Evolutionary conservation across 2,888 invertebrate genomes (phyloP), one percentile per base, ranked within the genome.

Genomic region (Diarsia mendica): DNA sequence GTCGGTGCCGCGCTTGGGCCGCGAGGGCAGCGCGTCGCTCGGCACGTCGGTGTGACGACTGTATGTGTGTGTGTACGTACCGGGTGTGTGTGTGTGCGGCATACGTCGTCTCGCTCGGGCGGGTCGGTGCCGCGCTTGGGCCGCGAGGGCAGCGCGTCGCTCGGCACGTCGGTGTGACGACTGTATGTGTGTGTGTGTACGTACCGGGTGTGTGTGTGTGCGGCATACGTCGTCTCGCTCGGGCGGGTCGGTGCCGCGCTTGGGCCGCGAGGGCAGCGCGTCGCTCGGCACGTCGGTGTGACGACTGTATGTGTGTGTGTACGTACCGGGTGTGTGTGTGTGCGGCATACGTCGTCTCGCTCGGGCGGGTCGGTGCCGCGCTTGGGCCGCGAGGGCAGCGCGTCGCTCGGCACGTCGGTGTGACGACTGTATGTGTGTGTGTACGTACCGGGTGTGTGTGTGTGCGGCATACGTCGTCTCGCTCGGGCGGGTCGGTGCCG

Each of bases 281-380:
- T 87, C 87, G 68, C 73, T 65, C 83, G 86, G 92, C 79, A 91
- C 93, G 80, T 98, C 98, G 80, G 98, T 97, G 78, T 98, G 39
- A 39, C 39, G 8, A 39, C 39, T 39, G 39, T 39, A 39, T 39
- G 39, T 39, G 39, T 39, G 39, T 39, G 39, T 39, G 39, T 39
- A 39, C 39, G 39, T 39, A 39, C 39, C 39, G 39, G 39, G 39
- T 39, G 39, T 39, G 8, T 39, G 39, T 39, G 13, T 23, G 28
- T 9, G 65, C 48, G 48, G 65, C 23, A 48, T 28, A 48, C 28
- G 65, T 64, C 64, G 44, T 46, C 64, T n/a, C n/a, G 13, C 44
- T n/a, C 44, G 64, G 64, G 64, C 44, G 23, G n/a, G 64, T 23
- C 46, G 46, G 44, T 3, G 64, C 13, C 15, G 63, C 44, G 46